Evolutionary conservation across 1,140 invertebrate species (phyloP), one percentile per base, ranked within the genome.

Genomic region (Drosophila tristis): DNA sequence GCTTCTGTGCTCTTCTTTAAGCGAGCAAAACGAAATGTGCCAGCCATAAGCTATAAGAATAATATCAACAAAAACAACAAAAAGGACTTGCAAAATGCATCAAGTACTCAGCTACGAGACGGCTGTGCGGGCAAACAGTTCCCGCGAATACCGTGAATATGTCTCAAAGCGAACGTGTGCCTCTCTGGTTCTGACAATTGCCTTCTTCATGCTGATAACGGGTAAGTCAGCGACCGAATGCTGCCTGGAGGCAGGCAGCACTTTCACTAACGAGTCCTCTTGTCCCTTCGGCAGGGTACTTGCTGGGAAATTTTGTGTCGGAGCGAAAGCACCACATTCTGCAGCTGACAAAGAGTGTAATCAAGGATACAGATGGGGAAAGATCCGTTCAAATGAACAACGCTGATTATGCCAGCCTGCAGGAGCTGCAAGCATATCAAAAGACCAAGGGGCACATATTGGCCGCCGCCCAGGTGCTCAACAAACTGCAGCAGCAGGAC

Each of bases 51-150:
- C 23, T 20, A 20, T 20, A 20, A 35, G 29, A 26, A 15, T 8
- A 29, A 9, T 25, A 31, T 26, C 5, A 49, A 15, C 16, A 31
- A 20, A 29, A 50, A 63, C 29, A 31, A 44, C 66, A 5, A 16
- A 57, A 50, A 61, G 49, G 31, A 58, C 2, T 39, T 29, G 1
- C 51, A 76, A 56, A 49, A 92, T 92, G 91, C 90, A 92, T 89
- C 89, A 91, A 53, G 91, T 92, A 56, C 81, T 92, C 8, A 91
- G 91, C 74, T 92, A 92, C 62, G 90, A 92, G 74, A 92, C 91
- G 62, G 86, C 91, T n/a, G 90, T 91, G 57, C 65, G 91, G 73
- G 85, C 89, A 63, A 90, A 82, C 59, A 84, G 78, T 31, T 78
- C 84, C 1, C 87, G 90, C 13, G 91, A 92, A 35, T 85, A 78